Percentiles rank a stretch among this genome's conserved stretches.
phyloP scores from a whole-genome alignment of 2,797 vertebrate genomes.

The Myripristis murdjan region DNA sequence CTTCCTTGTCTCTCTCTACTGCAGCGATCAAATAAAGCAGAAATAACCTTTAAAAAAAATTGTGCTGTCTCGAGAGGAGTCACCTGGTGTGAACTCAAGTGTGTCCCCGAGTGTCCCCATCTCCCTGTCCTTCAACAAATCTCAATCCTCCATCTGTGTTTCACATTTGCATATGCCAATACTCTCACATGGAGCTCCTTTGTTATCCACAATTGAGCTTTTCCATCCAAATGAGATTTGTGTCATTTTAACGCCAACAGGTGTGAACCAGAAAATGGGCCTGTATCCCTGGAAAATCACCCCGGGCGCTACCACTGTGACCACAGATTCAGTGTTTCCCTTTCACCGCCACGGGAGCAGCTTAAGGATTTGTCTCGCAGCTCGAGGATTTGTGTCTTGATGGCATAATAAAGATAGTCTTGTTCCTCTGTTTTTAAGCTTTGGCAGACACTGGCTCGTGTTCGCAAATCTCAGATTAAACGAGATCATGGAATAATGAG shows the following conservation, averaged over 20 bases:
- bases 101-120: too few relatives aligned
- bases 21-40: too few relatives aligned
- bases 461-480: constrained; percentile 43
- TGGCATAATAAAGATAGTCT: constrained; percentile 57
- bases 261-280: constrained; percentile 40
- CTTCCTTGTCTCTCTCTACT: too few relatives aligned
- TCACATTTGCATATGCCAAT: constrained; percentile 11
- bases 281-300: constrained; percentile 44
- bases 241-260: constrained; percentile 40
- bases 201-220: constrained; percentile 36
- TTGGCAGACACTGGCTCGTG: constrained; percentile 35
- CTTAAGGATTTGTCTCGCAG: constrained; percentile 66
- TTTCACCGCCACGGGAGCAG: constrained; percentile 54
- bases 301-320: constrained; percentile 36
- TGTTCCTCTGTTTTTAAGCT: constrained; percentile 39
- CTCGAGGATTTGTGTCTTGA: constrained; percentile 60
- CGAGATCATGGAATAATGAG: constrained; percentile 32
- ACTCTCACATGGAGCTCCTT: constrained; percentile 9
- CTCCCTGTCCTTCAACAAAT: not conserved
- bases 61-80: too few relatives aligned
- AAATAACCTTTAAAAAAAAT: too few relatives aligned
- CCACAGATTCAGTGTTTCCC: constrained; percentile 41
- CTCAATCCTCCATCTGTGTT: constrained; percentile 5
- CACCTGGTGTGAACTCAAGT: too few relatives aligned
- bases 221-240: constrained; percentile 19